Evolutionary conservation across 2,113 vertebrate species (phyloP), one percentile per base, ranked within the genome.

Genomic region (Suricata suricatta): DNA sequence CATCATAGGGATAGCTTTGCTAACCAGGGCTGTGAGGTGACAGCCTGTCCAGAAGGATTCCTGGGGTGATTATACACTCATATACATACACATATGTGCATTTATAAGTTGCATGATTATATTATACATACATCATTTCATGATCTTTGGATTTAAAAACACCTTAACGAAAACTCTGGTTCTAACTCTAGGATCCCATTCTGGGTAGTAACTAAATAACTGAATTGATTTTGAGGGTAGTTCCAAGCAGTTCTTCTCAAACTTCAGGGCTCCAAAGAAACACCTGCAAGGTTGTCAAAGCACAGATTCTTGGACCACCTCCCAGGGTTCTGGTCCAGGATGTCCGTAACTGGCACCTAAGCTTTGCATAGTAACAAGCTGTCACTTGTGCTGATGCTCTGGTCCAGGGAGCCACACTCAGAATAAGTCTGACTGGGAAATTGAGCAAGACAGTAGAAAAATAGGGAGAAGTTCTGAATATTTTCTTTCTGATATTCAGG

Each of bases 1-100:
- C 35, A 27, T 29, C 8, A 19, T 9, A 54, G 44, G n/a, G 35
- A 35, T 10, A 74, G 38, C 64, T 80, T 88, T 91, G 50, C 47
- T 57, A 11, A 17, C 66, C 69, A 72, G 86, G n/a, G 31, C 71
- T 84, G 15, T 33, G 27, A 44, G 8, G 29, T 85, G n/a, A 64
- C n/a, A 69, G 88, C 35, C 12, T 54, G 12, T 80, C 54, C 74
- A 29, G 29, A 76, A 44, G 21, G 71, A 76, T 77, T 9, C 7
- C 57, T 88, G 57, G 47, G 2, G 16, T 68, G 15, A 79, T 7
- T 54, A 71, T 25, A 84, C 16, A 90, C 10, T 57, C 21, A 12
- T 0, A 2, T 4, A 60, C 2, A 44, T 19, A 17, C 23, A 23
- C 11, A 81, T 7, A 10, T 33, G 3, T 29, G 1, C 33, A 0